A percentile compares a stretch with the other conserved stretches of the same genome.
phyloP scores from a whole-genome alignment of 64 coral and sea anemone genomes.

The Stichodactyla mertensii region DNA sequence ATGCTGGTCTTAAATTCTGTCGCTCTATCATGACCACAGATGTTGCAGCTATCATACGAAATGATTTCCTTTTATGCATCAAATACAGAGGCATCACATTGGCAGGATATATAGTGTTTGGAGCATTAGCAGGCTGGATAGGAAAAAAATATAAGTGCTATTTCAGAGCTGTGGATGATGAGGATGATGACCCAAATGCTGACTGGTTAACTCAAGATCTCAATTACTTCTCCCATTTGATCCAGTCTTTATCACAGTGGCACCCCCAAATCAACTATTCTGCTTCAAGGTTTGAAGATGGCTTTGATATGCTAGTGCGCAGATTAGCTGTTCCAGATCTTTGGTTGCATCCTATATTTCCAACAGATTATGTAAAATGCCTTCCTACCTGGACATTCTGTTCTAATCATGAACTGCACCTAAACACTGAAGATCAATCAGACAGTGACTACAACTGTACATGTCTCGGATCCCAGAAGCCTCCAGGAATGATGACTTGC shows the following conservation, averaged over 20 bases:
- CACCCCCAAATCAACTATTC: constrained; percentile 64
- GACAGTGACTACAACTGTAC: constrained; percentile 5
- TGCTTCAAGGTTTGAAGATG: constrained; percentile 52
- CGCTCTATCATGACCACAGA: constrained; percentile 80
- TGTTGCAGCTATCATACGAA: constrained; percentile 55
- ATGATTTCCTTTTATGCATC: constrained; percentile 40
- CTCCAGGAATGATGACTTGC: constrained; percentile 34
- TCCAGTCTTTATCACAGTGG: constrained; percentile 53
- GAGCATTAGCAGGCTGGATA: constrained; percentile 47
- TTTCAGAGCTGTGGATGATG: constrained; percentile 37
- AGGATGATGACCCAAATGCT: constrained; percentile 23
- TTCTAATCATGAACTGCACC: neutral
- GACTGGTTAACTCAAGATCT: constrained; percentile 87
- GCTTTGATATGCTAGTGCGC: constrained; percentile 53
- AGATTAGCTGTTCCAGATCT: constrained; percentile 69
- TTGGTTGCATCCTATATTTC: constrained; percentile 60
- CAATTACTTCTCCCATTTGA: constrained; percentile 57
- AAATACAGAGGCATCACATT: constrained; percentile 41
- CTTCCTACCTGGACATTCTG: constrained; percentile 62
- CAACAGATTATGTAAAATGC: constrained; percentile 51
- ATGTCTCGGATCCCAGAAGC: neutral
- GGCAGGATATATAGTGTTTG: constrained; percentile 64
- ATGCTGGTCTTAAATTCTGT: constrained; percentile 60
- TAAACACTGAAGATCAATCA: neutral
- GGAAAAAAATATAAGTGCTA: constrained; percentile 58